Percentiles rank a stretch among this genome's conserved stretches.
phyloP scores from a whole-genome alignment of 2,797 vertebrate genomes.

The Dryobates pubescens region DNA sequence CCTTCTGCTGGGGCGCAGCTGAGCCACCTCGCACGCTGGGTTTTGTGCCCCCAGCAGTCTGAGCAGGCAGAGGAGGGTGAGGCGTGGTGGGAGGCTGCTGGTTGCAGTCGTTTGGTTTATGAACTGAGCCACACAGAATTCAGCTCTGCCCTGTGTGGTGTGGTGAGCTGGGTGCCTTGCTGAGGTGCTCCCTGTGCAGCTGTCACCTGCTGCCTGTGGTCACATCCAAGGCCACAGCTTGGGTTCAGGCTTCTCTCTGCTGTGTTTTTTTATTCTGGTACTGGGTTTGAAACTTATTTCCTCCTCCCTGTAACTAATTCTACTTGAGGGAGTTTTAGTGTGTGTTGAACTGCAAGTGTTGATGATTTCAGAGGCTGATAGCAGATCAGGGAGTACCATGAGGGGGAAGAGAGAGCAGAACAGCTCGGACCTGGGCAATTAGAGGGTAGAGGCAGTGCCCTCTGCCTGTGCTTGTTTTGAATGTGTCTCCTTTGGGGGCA shows the following conservation, averaged over 20 bases:
- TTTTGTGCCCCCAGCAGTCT: not conserved
- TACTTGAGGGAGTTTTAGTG: conserved; percentile 27
- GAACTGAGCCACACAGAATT: not conserved
- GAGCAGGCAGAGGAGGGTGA: not conserved
- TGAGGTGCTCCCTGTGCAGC: not conserved
- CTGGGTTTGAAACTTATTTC: conserved; percentile 22
- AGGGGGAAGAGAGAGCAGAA: not conserved
- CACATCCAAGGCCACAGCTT: not conserved
- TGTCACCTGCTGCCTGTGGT: not conserved
- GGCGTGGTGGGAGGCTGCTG: not conserved
- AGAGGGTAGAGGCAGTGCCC: conserved; percentile 1
- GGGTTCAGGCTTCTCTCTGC: not conserved
- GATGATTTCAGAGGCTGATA: conserved; percentile 27
- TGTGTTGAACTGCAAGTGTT: not conserved
- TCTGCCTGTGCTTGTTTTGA: not conserved
- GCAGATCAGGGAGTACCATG: conserved; percentile 15
- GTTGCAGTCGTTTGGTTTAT: not conserved
- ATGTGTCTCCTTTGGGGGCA: not conserved
- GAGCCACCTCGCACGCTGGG: not conserved
- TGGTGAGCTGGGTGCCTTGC: not conserved
- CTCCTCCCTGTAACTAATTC: conserved; percentile 12
- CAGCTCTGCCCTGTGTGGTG: not conserved
- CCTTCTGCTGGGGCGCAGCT: not conserved
- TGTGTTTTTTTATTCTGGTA: not conserved
- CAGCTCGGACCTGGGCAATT: not conserved